Conservation (phyloP, 2,888 invertebrate genomes). For the Leucania comma region DNA sequence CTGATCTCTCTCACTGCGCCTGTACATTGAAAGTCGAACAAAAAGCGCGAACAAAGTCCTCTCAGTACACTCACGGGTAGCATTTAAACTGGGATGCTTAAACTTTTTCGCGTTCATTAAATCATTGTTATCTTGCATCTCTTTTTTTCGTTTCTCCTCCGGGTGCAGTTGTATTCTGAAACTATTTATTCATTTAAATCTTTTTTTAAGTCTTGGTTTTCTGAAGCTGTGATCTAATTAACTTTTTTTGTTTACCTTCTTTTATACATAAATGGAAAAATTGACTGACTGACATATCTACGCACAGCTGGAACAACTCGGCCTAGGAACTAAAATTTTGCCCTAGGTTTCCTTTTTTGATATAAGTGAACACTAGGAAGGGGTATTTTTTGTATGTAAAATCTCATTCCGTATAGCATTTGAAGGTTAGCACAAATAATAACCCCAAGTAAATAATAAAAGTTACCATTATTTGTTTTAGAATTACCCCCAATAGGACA, state of each 20-base stretch:
- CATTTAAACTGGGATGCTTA: slow-evolving; percentile 73
- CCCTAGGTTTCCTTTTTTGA: too few species aligned
- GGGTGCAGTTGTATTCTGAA: slow-evolving; percentile 66
- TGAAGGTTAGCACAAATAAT: too few species aligned
- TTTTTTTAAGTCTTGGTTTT: slow-evolving; percentile 44
- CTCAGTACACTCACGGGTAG: slow-evolving; percentile 72
- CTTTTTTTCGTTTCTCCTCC: slow-evolving; percentile 68
- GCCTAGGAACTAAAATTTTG: too few species aligned
- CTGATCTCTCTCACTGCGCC: slow-evolving; percentile 48
- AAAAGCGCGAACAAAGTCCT: slow-evolving; percentile 65
- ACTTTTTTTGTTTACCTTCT: neutral
- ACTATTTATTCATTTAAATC: slow-evolving; percentile 63
- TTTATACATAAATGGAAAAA: too few species aligned
- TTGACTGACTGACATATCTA: too few species aligned
- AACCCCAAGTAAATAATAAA: too few species aligned
- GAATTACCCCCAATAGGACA: too few species aligned
- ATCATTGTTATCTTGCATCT: slow-evolving; percentile 81
- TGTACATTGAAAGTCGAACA: slow-evolving; percentile 51
- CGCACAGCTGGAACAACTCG: too few species aligned
- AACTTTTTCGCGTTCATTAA: slow-evolving; percentile 81
- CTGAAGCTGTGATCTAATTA: neutral
- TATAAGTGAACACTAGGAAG: too few species aligned
- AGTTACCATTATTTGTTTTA: too few species aligned
- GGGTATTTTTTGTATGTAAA: too few species aligned
- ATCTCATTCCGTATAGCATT: too few species aligned